phyloP scores from a whole-genome alignment of 2,113 vertebrate genomes.

The Cairina moschata region DNA sequence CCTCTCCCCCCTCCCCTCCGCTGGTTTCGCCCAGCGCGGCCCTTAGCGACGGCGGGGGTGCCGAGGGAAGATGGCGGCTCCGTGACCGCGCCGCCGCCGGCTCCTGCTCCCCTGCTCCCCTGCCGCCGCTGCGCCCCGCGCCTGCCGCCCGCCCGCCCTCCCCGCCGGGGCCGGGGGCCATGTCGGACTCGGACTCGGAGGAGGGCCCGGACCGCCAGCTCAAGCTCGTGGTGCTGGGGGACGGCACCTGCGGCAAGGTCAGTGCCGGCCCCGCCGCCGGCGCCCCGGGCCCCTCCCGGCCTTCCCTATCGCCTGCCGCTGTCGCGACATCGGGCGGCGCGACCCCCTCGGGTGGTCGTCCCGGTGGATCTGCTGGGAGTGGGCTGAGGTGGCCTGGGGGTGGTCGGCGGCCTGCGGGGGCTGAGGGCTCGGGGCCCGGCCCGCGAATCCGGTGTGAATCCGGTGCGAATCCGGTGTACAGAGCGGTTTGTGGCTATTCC shows the following conservation, averaged over 20 bases:
- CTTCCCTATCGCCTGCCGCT: background rate
- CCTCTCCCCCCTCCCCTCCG: background rate
- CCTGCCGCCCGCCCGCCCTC: background rate
- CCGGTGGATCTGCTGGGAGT: rapidly evolving
- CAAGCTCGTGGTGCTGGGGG: constrained; percentile 94
- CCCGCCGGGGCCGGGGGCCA: constrained; percentile 48
- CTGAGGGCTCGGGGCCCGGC: background rate
- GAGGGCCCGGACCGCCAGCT: constrained; percentile 93
- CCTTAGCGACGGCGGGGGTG: constrained; percentile 21
- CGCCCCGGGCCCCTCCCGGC: background rate
- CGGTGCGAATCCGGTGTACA: too few relatives aligned
- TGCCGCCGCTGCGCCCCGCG: background rate
- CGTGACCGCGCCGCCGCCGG: background rate
- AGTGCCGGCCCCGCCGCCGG: constrained; percentile 60
- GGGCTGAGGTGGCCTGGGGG: rapidly evolving
- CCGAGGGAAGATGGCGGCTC: constrained; percentile 83
- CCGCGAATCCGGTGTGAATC: rapidly evolving
- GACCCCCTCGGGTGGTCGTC: too few relatives aligned
- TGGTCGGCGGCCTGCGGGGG: background rate
- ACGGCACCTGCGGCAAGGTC: constrained; percentile 98
- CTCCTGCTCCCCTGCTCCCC: background rate
- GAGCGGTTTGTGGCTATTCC: background rate
- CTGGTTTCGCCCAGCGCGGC: background rate
- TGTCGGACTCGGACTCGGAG: constrained; percentile 98
- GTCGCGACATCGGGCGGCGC: background rate